Conservation (phyloP, 2,888 invertebrate genomes). For the Ornithoptera alexandrae region DNA sequence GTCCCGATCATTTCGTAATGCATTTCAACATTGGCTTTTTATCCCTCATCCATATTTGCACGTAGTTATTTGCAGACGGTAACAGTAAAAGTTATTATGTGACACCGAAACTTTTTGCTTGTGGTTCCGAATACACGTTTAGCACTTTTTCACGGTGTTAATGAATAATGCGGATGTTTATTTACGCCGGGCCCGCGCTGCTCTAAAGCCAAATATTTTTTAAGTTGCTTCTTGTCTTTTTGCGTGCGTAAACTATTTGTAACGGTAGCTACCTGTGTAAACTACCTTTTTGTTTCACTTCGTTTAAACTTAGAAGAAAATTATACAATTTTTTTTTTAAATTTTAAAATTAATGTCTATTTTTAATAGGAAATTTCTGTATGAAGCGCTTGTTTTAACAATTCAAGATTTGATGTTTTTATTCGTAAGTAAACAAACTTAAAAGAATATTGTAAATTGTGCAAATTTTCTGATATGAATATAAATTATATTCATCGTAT, state of each 20-base stretch:
- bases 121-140: conserved; percentile 22
- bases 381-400: background rate
- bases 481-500: too few species aligned
- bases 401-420: background rate
- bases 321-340: background rate
- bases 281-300: background rate
- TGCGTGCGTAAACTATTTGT: background rate
- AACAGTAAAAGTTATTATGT: conserved; percentile 29
- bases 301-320: background rate
- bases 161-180: conserved; percentile 33
- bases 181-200: conserved; percentile 22
- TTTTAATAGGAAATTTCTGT: background rate
- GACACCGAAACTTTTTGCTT: conserved; percentile 27
- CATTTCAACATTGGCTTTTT: conserved; percentile 51
- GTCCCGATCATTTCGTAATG: conserved; percentile 51
- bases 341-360: background rate
- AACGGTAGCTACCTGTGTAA: background rate
- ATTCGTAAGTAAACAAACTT: too few species aligned
- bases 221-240: conserved; percentile 18
- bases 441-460: too few species aligned
- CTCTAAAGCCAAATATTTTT: conserved; percentile 24
- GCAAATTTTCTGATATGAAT: too few species aligned
- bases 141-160: conserved; percentile 29
- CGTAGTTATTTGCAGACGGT: conserved; percentile 14
- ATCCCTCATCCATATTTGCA: conserved; percentile 36